phyloP scores from a whole-genome alignment of 2,888 invertebrate species.

The Patella ulyssiponensis region DNA sequence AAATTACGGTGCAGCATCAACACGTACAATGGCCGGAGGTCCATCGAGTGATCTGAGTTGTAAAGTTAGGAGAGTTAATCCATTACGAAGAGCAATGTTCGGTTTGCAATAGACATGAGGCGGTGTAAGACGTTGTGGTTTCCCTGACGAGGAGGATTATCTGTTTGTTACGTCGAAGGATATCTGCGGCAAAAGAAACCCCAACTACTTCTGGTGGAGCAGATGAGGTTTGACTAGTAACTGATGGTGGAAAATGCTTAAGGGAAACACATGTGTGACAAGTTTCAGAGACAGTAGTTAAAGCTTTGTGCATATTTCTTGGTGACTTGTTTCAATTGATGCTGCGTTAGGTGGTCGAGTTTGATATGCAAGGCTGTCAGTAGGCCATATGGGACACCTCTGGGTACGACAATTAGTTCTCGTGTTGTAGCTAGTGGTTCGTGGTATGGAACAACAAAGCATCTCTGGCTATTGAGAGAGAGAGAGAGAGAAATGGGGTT shows the following conservation, averaged over 20 bases:
- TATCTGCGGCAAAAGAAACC: constrained; percentile 24
- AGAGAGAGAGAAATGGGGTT: no score
- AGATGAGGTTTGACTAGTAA: not conserved
- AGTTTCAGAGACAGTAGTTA: constrained; percentile 18
- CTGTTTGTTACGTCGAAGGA: constrained; percentile 27
- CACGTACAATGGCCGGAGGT: constrained; percentile 40
- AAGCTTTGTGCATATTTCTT: constrained; percentile 33
- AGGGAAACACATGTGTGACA: constrained; percentile 34
- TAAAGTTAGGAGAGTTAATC: constrained; percentile 26
- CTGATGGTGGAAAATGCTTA: constrained; percentile 11
- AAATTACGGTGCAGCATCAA: constrained; percentile 41
- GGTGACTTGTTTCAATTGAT: constrained; percentile 19
- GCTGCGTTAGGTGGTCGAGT: constrained; percentile 37
- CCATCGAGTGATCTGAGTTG: constrained; percentile 39
- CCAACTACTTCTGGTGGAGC: not conserved
- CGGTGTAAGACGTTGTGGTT: constrained; percentile 36
- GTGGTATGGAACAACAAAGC: no score
- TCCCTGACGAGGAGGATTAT: constrained; percentile 37
- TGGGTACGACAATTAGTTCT: no score
- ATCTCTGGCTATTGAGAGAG: no score
- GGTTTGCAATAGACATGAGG: constrained; percentile 28
- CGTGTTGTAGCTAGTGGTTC: no score
- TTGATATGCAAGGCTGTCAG: constrained; percentile 30
- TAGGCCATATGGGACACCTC: no score
- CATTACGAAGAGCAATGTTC: constrained; percentile 34